Evolutionary conservation across 2,888 invertebrate genomes (phyloP).

Genomic region (Chromoteleia sp.): DNA sequence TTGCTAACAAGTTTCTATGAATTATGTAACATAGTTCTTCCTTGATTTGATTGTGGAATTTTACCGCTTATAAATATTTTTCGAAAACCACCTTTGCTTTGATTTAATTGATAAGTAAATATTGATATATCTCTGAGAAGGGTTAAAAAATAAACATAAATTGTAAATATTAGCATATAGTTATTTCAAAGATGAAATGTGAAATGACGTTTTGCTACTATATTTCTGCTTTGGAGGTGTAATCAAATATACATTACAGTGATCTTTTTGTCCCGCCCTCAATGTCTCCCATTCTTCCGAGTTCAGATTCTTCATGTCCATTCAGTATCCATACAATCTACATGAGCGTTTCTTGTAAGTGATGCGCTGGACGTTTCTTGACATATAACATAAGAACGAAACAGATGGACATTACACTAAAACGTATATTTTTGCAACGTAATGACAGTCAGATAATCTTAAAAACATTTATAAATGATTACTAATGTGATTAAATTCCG

Average conservation of each 20-base stretch:
- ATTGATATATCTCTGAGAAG: no score
- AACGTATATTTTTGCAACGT: conserved; percentile 11
- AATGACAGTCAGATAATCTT: conserved; percentile 1
- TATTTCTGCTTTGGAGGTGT: conserved; percentile 43
- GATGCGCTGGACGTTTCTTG: conserved; percentile 65
- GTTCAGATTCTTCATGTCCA: conserved; percentile 59
- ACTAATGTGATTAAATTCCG: not conserved
- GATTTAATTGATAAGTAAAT: no score
- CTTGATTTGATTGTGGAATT: no score
- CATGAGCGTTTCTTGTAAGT: conserved; percentile 60
- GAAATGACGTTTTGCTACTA: conserved; percentile 52
- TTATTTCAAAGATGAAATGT: conserved; percentile 32
- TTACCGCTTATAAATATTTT: no score
- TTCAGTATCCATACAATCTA: conserved; percentile 55
- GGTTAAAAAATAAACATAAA: no score
- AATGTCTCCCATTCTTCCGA: conserved; percentile 54
- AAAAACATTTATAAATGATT: conserved; percentile 9
- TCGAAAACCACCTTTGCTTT: no score
- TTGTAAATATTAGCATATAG: no score
- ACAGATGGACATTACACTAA: conserved; percentile 52
- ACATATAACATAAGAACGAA: conserved; percentile 43
- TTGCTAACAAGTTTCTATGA: not conserved
- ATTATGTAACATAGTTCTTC: no score
- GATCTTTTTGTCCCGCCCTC: conserved; percentile 55
- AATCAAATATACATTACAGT: conserved; percentile 67